These are phyloP conservation scores for Cantharis rustica DNA, from an alignment of 2,888 invertebrate genomes.

Conservation along the genomic window DNA sequence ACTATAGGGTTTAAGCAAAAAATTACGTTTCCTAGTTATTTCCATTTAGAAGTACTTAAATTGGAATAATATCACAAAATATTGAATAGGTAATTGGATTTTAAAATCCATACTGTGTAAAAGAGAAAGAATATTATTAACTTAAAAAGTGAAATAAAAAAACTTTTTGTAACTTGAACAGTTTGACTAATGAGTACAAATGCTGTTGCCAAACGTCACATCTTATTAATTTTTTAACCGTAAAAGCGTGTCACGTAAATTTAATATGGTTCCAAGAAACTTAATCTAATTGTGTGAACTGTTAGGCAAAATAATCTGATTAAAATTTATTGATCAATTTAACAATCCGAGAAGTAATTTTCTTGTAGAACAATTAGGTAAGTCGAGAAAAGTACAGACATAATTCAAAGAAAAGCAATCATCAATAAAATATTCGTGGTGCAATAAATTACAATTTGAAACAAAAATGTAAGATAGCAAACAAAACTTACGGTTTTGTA, in stretches of 20 bases:
- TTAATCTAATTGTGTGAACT: neutral
- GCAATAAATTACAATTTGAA: neutral
- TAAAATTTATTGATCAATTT: neutral
- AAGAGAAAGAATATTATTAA: no score
- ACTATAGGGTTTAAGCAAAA: no score
- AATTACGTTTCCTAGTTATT: no score
- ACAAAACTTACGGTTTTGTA: constrained; percentile 1
- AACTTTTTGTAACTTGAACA: neutral
- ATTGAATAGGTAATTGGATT: no score
- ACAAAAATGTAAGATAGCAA: neutral
- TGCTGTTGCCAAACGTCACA: neutral
- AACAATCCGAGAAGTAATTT: neutral
- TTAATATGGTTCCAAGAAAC: neutral
- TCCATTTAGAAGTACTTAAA: no score
- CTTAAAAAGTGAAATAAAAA: neutral
- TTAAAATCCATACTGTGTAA: no score
- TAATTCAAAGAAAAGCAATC: neutral
- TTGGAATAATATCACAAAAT: no score
- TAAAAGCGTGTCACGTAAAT: neutral
- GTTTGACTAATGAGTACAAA: neutral
- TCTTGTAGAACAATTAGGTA: neutral
- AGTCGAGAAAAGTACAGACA: neutral
- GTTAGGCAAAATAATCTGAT: neutral
- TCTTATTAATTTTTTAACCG: neutral
- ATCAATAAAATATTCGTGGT: neutral